Base-by-base conservation (phyloP, 2,797 vertebrate species). In the Eulemur mongoz region DNA sequence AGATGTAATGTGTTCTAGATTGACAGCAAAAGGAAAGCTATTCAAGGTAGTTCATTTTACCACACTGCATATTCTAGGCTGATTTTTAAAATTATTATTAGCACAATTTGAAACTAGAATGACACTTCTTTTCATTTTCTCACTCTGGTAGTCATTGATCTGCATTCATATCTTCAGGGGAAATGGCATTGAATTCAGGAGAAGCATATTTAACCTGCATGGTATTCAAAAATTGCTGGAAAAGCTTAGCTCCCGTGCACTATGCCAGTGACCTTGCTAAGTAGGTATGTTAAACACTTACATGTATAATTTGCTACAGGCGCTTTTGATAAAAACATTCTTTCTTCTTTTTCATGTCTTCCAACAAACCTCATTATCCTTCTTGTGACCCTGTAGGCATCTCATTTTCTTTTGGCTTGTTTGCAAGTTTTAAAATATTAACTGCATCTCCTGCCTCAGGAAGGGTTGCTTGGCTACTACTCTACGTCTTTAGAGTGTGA, bases 81-180 rank as follows among this genome's bases (percentile, higher is more conserved):
- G 97, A 97, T 97, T 98, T 98, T 97, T 88, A 8, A 69, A 32
- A 50, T 76, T 78, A 50, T 91, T 98, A 97, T 98, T 98, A 98
- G 96, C 89, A 97, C 94, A 98, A 98, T 98, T 97, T 96, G 97
- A 98, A 99, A 98, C 97, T 97, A 98, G 97, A 98, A 98, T 97
- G 98, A 98, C 90, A 98, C 96, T 95, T 98, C 97, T 98, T 99
- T 98, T 98, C 98, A 98, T 98, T 98, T 98, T 96, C 97, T 98
- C 96, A 98, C 93, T 96, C 96, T 97, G 97, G 97, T 97, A 98
- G 98, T 98, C 98, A 98, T 97, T 98, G 98, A 98, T 98, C 98
- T 98, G 97, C 98, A 98, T 98, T 98, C 98, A 97, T 94, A 97
- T 98, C 97, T 99, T 98, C 95, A 98, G 97, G 98, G 98, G 98